Evolutionary conservation across 2,113 vertebrate genomes (phyloP).

Genomic region (Tamias sibiricus): DNA sequence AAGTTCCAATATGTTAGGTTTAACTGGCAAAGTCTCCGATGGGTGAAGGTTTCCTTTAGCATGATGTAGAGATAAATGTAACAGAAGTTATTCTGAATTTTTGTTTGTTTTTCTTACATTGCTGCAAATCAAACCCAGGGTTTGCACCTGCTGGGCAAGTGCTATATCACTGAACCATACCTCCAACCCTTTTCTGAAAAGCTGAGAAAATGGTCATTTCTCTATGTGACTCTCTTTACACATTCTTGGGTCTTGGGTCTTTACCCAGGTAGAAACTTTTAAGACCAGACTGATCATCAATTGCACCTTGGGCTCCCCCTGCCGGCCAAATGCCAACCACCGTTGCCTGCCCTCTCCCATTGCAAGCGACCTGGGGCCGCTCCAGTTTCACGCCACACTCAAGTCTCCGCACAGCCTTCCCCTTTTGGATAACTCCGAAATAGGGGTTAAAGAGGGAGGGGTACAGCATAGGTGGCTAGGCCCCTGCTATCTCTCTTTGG

Average conservation of each 20-base stretch:
- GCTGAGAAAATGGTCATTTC: not conserved
- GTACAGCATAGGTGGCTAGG: not conserved
- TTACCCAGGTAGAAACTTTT: not conserved
- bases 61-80: not conserved
- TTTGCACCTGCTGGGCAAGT: not conserved
- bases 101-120: no score
- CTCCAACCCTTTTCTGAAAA: not conserved
- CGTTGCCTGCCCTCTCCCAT: not conserved
- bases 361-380: fast-evolving
- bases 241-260: fast-evolving
- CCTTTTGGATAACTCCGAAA: not conserved
- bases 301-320: not conserved
- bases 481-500: not conserved
- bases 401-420: not conserved
- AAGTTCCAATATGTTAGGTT: not conserved
- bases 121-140: not conserved
- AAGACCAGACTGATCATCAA: not conserved
- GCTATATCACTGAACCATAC: not conserved
- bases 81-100: not conserved
- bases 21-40: not conserved
- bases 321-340: not conserved
- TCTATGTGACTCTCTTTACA: fast-evolving
- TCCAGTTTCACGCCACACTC: not conserved
- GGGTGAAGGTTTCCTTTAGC: not conserved
- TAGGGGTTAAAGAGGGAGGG: not conserved